Evolutionary conservation across 2,888 invertebrate species (phyloP), one percentile per base, ranked within the genome.

Genomic region (Omphaloscelis lunosa): DNA sequence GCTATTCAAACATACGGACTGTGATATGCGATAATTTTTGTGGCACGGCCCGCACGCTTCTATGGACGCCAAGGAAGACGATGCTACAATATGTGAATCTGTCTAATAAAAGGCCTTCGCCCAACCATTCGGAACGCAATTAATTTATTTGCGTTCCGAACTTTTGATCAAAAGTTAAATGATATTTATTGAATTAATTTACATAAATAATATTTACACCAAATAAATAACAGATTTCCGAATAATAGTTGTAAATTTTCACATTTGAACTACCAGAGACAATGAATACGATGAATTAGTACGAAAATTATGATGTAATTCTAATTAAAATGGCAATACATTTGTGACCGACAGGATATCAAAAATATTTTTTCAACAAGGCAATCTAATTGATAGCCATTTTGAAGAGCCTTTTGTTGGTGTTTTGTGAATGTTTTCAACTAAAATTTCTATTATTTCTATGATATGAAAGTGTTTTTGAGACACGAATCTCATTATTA

Each of bases 391-490:
- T 96, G 96, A 96, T 96, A 96, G 96, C 96, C 96, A 96, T 96
- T 96, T 96, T 96, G 96, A 95, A 95, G 94, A 96, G 95, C 93
- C 96, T 97, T 96, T 97, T 97, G 97, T 97, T 97, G 94, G 96
- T 97, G 97, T 97, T 97, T 97, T 97, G 95, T 96, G 96, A 96
- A 96, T 96, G 96, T 97, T 97, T 97, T 96, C 94, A 95, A 93
- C 90, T 89, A 94, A 93, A 92, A 93, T 94, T 94, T 93, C 89
- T 91, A 91, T 88, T 92, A 94, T 89, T 94, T 93, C 90, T 93
- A 91, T 90, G 89, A 88, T 92, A 91, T 83, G 79, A 92, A 84
- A 89, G 89, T 90, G 87, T 78, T 86, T 89, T 83, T 81, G 85
- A 78, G 87, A 89, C 84, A 80, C 80, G 89, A 87, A 88, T 90